These are phyloP conservation scores for Psittacus erithacus DNA, from an alignment of 2,113 vertebrate species.

Conservation along the genomic window DNA sequence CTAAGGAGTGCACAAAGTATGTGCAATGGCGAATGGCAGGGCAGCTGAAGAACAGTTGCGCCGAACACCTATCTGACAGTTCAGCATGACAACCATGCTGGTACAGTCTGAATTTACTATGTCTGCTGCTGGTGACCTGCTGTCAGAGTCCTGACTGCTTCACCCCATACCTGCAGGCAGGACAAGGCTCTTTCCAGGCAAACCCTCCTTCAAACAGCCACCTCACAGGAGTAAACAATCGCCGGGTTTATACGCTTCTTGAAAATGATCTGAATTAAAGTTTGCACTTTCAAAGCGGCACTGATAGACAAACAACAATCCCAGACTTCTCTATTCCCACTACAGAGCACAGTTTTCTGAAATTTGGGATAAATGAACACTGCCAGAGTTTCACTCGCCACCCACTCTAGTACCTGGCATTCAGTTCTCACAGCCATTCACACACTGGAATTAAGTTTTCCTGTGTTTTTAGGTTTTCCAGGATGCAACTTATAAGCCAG, in stretches of 20 bases:
- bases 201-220: not conserved
- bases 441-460: not conserved
- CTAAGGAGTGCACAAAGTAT: not conserved
- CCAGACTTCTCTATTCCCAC: not conserved
- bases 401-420: not conserved
- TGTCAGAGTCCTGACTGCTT: not conserved
- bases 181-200: not conserved
- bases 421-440: not conserved
- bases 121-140: not conserved
- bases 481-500: not conserved
- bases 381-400: not conserved
- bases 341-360: not conserved
- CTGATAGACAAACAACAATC: not conserved
- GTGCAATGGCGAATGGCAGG: rapidly evolving
- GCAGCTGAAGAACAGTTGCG: not conserved
- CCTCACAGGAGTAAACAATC: rapidly evolving
- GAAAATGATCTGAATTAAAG: not conserved
- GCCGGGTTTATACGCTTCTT: rapidly evolving
- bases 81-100: rapidly evolving
- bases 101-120: rapidly evolving
- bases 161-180: not conserved
- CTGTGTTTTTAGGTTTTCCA: not conserved
- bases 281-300: not conserved
- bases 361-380: not conserved
- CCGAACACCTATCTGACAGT: rapidly evolving